phyloP scores from a whole-genome alignment of 2,797 vertebrate species.

The Hippoglossus hippoglossus region DNA sequence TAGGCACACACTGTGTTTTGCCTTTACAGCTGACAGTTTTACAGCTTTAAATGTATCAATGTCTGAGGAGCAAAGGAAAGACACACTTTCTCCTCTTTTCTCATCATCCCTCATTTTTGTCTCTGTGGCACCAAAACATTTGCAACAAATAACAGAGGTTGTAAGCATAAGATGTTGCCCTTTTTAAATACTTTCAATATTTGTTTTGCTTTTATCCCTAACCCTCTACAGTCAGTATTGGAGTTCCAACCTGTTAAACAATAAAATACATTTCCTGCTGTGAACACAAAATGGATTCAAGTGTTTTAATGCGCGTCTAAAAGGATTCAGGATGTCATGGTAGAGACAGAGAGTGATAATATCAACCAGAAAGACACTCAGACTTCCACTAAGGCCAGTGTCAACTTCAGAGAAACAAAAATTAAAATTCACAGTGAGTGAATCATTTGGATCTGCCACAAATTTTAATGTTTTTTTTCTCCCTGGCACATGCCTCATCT shows the following conservation, averaged over 20 bases:
- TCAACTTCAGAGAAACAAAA: not conserved
- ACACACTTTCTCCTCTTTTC: not conserved
- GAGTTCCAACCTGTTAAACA: conserved; percentile 42
- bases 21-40: not conserved
- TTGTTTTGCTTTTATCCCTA: conserved; percentile 33
- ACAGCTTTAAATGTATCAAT: not conserved
- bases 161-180: conserved; percentile 42
- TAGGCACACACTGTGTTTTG: not conserved
- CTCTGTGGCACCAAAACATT: conserved; percentile 47
- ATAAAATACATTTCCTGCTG: conserved; percentile 27
- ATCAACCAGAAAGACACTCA: too few species aligned
- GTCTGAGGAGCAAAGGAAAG: not conserved
- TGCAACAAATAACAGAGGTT: conserved; percentile 32
- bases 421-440: not conserved
- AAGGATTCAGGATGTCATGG: conserved; percentile 5
- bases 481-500: not conserved
- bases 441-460: not conserved
- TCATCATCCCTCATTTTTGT: conserved; percentile 11
- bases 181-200: conserved; percentile 53
- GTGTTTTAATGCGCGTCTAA: conserved; percentile 8
- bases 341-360: not conserved
- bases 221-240: conserved; percentile 28
- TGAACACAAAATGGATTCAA: conserved; percentile 13
- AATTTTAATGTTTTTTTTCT: not conserved
- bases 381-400: too few species aligned